These are phyloP conservation scores for Anoplolepis gracilipes DNA, from an alignment of 1,140 invertebrate genomes.

Conservation along the genomic window DNA sequence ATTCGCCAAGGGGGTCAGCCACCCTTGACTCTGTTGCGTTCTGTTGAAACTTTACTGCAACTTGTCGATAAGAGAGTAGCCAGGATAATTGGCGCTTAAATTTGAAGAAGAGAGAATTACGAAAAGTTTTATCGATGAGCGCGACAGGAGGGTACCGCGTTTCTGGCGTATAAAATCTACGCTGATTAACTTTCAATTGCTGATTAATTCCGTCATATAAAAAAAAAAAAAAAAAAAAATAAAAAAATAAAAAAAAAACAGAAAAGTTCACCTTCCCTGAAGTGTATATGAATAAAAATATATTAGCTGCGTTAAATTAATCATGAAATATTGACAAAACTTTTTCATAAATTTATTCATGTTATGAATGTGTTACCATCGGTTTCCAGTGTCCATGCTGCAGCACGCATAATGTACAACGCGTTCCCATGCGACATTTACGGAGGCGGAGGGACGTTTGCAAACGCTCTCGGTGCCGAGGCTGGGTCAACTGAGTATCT, in stretches of 20 bases:
- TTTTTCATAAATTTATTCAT: not conserved
- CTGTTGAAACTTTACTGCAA: constrained; percentile 30
- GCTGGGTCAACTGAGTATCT: constrained; percentile 35
- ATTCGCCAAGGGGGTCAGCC: constrained; percentile 80
- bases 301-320: no score
- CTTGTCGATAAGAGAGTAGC: constrained; percentile 25
- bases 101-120: not conserved
- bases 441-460: not conserved
- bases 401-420: not conserved
- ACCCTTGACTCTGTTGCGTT: constrained; percentile 61
- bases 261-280: no score
- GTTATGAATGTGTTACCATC: not conserved
- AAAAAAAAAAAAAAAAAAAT: no score
- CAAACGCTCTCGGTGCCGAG: constrained; percentile 18
- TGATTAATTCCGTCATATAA: not conserved
- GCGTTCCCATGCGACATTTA: not conserved
- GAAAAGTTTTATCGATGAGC: constrained; percentile 28
- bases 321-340: no score
- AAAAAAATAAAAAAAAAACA: no score
- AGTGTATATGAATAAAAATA: not conserved
- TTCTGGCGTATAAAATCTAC: not conserved
- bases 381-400: no score
- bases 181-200: not conserved
- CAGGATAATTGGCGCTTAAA: constrained; percentile 50
- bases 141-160: not conserved